Evolutionary conservation across 2,888 invertebrate genomes (phyloP), one percentile per base, ranked within the genome.

Genomic region (Limnephilus marmoratus): DNA sequence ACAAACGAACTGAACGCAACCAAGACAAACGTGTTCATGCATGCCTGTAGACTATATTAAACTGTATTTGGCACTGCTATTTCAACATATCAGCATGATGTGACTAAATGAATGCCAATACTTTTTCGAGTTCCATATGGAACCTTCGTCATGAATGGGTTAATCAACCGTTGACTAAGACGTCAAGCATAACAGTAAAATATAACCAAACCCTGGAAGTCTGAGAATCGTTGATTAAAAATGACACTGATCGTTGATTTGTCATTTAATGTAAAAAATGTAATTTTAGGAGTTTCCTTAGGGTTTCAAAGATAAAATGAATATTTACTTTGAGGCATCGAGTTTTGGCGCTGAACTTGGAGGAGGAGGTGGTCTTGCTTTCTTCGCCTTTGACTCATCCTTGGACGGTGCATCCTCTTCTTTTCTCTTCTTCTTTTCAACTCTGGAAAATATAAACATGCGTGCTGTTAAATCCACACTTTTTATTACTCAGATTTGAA

Each of bases 341-440:
- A 98, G 95, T 95, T 98, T 98, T 13, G 97, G 97, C 29, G 96
- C 97, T 87, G 97, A 95, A 91, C 96, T 96, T 93, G 96, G 96
- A 45, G 97, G 96, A 90, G 97, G 96, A 92, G 97, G 96, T 90
- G 97, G 97, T 94, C 98, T 97, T 9, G 90, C 87, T 91, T 97
- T 96, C 95, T 98, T 98, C 95, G 97, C 98, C 94, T 97, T 97
- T 83, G 95, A 95, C 86, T 98, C 98, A 97, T 98, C 98, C 95
- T 97, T 97, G 92, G 95, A 95, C 24, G 94, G 94, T 92, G 97
- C 97, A 45, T 97, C 96, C 94, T 97, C 97, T 94, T 97, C 96
- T 80, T 96, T 96, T 94, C 96, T 97, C 94, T 97, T 97, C 95
- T 98, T 98, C 95, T 98, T 98, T 94, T 99, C 98, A 94, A 98